These are phyloP conservation scores for Nycticebus coucang DNA, from an alignment of 2,113 vertebrate species.

Conservation along the genomic window DNA sequence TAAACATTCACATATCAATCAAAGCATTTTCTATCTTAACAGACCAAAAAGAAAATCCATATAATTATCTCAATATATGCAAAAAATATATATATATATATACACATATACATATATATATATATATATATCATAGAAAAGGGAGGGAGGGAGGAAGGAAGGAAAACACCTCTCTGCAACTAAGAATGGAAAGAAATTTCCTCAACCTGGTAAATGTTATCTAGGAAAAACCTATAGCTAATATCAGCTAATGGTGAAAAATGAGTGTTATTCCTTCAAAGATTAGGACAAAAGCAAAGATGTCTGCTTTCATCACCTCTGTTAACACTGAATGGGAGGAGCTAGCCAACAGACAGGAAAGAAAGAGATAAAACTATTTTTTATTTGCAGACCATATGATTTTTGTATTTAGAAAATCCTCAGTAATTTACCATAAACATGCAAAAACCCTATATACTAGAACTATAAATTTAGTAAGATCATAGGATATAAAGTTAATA, in stretches of 20 bases:
- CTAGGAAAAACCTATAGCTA: neutral
- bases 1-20: neutral
- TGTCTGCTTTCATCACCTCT: neutral
- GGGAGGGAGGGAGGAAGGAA: neutral
- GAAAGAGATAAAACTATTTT: neutral
- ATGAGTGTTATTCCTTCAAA: neutral
- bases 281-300: neutral
- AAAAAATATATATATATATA: no score
- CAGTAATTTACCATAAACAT: neutral
- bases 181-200: neutral
- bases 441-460: neutral
- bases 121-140: neutral
- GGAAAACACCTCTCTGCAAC: neutral
- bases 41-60: neutral
- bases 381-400: neutral
- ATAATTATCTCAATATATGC: neutral
- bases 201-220: neutral
- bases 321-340: neutral
- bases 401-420: neutral
- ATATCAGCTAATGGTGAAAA: neutral
- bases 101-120: no score
- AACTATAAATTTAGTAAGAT: neutral
- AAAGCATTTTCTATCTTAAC: neutral
- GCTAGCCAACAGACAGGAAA: neutral
- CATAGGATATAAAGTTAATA: neutral